Conservation (phyloP, 2,113 vertebrate species). For the Onychorhynchus coronatus region DNA sequence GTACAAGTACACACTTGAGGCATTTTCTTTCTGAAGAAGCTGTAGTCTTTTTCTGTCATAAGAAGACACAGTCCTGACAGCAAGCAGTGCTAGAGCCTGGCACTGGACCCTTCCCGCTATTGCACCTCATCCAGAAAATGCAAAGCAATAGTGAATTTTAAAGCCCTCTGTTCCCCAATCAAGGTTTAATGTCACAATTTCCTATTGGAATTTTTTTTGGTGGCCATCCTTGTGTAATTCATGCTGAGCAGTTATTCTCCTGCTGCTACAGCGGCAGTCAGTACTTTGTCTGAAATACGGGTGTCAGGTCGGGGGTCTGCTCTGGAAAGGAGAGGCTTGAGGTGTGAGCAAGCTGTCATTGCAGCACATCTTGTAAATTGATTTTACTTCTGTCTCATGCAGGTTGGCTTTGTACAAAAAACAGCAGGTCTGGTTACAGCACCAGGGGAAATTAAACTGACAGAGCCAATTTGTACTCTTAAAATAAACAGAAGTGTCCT, state of each 20-base stretch:
- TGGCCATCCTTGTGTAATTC: neutral
- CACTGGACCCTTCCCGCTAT: neutral
- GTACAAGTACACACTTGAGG: fast-evolving
- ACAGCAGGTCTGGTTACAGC: neutral
- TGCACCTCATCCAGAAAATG: neutral
- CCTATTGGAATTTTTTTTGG: neutral
- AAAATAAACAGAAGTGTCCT: conserved; percentile 30
- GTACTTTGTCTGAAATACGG: fast-evolving
- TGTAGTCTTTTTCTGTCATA: neutral
- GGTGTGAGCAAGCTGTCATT: neutral
- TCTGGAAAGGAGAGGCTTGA: neutral
- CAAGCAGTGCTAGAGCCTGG: neutral
- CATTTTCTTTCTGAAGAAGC: neutral
- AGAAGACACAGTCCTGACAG: neutral
- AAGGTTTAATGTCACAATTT: neutral
- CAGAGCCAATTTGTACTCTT: neutral
- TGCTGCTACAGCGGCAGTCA: neutral
- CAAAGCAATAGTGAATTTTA: neutral
- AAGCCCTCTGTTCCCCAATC: neutral
- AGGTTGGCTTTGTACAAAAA: neutral
- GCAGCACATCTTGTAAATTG: neutral
- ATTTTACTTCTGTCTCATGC: neutral
- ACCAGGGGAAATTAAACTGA: neutral
- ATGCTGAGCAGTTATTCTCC: neutral
- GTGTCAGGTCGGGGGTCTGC: neutral